Conservation (phyloP, 2,113 vertebrate genomes). For the Poeciliopsis turrubarensis region DNA sequence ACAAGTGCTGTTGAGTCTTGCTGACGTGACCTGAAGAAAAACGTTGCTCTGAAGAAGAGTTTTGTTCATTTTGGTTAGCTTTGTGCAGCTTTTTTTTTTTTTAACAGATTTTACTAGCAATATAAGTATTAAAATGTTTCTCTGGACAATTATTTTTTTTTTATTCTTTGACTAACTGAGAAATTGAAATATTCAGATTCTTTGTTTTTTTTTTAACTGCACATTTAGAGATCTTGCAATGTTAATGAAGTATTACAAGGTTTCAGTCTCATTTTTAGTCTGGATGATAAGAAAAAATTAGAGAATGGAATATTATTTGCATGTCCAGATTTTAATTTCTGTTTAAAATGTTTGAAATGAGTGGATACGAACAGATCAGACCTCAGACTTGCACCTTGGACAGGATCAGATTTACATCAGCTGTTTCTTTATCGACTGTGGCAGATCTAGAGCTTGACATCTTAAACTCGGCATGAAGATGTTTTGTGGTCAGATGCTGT, state of each 20-base stretch:
- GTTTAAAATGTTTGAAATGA: background rate
- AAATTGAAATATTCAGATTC: background rate
- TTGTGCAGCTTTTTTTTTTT: background rate
- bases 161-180: background rate
- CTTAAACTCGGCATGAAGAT: background rate
- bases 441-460: background rate
- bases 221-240: background rate
- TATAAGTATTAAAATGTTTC: background rate
- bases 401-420: background rate
- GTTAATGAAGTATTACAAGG: background rate
- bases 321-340: background rate
- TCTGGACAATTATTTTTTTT: background rate
- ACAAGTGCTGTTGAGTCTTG: background rate
- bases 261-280: background rate
- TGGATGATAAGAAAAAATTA: background rate
- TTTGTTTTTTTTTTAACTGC: background rate
- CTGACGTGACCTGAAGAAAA: no score
- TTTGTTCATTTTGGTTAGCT: background rate
- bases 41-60: background rate
- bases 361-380: background rate
- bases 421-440: background rate
- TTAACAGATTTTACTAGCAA: no score
- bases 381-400: background rate
- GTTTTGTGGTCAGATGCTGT: background rate
- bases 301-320: background rate